Evolutionary conservation across 2,113 vertebrate species (phyloP), one percentile per base, ranked within the genome.

Genomic region (Benitochromis conjunctus): DNA sequence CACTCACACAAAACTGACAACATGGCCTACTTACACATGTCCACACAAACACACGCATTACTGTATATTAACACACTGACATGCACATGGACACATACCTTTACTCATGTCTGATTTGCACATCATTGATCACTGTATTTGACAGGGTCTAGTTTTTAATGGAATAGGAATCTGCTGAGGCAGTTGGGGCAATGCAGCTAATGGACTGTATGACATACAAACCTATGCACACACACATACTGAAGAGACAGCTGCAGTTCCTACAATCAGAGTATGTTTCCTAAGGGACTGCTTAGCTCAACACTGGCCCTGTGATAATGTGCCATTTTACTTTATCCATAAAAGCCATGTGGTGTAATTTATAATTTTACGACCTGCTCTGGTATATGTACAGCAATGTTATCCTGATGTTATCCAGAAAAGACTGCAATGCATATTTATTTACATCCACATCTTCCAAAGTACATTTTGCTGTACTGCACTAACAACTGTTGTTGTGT

Each of bases 271-370:
- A 83, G 26, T 66, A 84, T 92, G 89, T 48, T 60, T 92, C 94
- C 91, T 84, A 7, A 58, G 91, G 89, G 94, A 89, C 89, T 89
- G 87, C 89, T 94, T 91, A 92, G 82, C 87, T 83, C 55, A 83
- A 60, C 10, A 19, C 71, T 66, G 74, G 83, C 81, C 91, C 53
- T 31, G 85, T 92, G 77, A 94, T 94, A 86, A 95, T 93, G 90
- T 91, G 77, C 86, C 85, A 92, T 93, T 94, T 94, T 80, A 89
- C 81, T 89, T 89, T 84, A 92, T 83, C 87, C 88, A 89, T 92
- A 88, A 91, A 93, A 90, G 79, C 89, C 69, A 80, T 87, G 79
- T 48, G 26, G 71, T 80, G 79, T 91, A 82, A 92, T 92, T 89
- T 87, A 92, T 87, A 82, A 86, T 88, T 74, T 87, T 80, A 56